These are phyloP conservation scores for Sprattus sprattus DNA, from an alignment of 2,113 vertebrate genomes.

Conservation along the genomic window DNA sequence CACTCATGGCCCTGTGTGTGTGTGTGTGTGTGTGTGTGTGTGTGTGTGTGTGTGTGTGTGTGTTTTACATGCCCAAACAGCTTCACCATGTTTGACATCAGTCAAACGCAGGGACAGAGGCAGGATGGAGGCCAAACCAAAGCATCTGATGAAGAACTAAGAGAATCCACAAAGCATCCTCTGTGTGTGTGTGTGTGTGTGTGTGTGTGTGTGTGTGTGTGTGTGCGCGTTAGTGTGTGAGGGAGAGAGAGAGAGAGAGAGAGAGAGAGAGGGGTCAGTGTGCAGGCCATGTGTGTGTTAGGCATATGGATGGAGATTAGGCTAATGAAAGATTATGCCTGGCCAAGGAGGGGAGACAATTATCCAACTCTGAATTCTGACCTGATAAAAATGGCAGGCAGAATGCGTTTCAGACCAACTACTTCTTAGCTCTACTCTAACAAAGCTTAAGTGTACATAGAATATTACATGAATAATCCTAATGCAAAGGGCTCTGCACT, in stretches of 20 bases:
- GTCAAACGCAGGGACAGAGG: not conserved
- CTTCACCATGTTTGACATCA: not conserved
- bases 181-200: not conserved
- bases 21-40: not conserved
- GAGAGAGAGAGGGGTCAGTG: not conserved
- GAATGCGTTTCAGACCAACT: not conserved
- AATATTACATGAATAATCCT: not conserved
- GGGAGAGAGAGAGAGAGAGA: too few relatives aligned
- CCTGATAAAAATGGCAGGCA: not conserved
- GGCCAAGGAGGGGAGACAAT: not conserved
- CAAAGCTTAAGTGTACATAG: not conserved
- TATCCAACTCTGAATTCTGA: not conserved
- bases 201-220: not conserved
- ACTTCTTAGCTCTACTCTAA: not conserved
- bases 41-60: slow-evolving; percentile 6
- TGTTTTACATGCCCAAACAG: not conserved
- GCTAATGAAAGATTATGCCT: too few relatives aligned
- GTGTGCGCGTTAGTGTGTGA: not conserved
- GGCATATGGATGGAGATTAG: not conserved
- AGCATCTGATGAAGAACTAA: not conserved
- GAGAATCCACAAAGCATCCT: not conserved
- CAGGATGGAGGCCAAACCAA: not conserved
- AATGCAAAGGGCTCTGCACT: too few relatives aligned
- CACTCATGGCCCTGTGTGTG: not conserved
- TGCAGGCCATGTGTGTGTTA: not conserved